Base-by-base conservation (phyloP, 1,140 invertebrate genomes). In the Microplitis demolitor region DNA sequence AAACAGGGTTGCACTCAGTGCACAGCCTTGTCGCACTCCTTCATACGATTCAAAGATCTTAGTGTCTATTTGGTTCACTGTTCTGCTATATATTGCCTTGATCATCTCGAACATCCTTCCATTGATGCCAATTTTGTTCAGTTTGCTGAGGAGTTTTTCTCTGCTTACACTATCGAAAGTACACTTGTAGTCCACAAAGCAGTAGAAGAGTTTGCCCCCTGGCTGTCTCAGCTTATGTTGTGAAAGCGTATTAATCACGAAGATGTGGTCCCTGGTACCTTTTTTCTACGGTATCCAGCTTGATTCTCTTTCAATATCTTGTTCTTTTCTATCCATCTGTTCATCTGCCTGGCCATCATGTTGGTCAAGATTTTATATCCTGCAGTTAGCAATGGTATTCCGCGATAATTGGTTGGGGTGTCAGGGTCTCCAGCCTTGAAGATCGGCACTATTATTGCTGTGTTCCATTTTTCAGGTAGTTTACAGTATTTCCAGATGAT, bases 251-350 rank as follows among this genome's bases (percentile, higher is more conserved):
- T 72, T 74, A n/a, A 72, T 4, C 0, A 62, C 50, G 31, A 69
- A 72, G 14, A 76, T 72, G 6, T 76, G 66, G 8, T 74, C 69
- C 31, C 64, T 67, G 4, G 64, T 67, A 3, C 54, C 61, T 58
- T 53, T 74, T 11, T 51, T 39, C 5, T 60, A 11, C 69, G 74
- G 35, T 71, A 74, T 6, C 66, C 69, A 58, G 66, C 63, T 34
- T 72, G 70, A 3, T n/a, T 74, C 13, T 70, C 61, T 8, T 62
- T 58, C 13, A 76, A 5, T 62, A 50, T 16, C 6, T 35, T 34
- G 1, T 61, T 53, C 35, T 61, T 24, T 13, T 72, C 70, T 9
- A 54, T 0, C 66, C 69, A 71, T 33, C 34, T 14, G 4, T 13
- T 31, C 24, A 66, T 6, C n/a, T 37, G 34, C n/a, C 14, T 45